These are phyloP conservation scores for Melitaea athalia DNA, from an alignment of 2,888 invertebrate species.

Conservation along the genomic window DNA sequence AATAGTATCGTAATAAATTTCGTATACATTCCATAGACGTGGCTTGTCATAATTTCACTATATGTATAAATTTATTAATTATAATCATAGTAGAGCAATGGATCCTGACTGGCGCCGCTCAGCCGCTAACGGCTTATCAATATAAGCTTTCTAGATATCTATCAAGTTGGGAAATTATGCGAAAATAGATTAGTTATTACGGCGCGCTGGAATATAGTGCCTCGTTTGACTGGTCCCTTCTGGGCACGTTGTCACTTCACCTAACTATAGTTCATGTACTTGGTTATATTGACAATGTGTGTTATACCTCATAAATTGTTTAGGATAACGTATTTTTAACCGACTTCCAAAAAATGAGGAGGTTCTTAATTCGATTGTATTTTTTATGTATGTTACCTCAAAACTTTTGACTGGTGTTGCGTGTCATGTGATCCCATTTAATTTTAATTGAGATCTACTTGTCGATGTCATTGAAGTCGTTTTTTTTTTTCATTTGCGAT, in stretches of 20 bases:
- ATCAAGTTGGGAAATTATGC: conserved; percentile 35
- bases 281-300: not conserved
- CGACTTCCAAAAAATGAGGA: too few relatives aligned
- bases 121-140: conserved; percentile 25
- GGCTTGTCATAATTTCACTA: not conserved
- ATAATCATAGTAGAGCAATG: not conserved
- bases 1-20: not conserved
- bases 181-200: conserved; percentile 28
- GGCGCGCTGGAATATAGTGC: not conserved
- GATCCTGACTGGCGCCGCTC: conserved; percentile 24
- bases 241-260: not conserved
- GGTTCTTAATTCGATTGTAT: too few relatives aligned
- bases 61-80: not conserved
- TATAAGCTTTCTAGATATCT: conserved; percentile 35
- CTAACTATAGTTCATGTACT: too few relatives aligned
- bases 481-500: too few relatives aligned
- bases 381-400: too few relatives aligned
- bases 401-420: not conserved
- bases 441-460: too few relatives aligned
- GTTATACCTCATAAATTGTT: too few relatives aligned
- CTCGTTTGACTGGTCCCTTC: not conserved
- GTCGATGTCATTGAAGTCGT: too few relatives aligned
- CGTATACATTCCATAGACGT: not conserved
- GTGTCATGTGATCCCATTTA: not conserved
- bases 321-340: too few relatives aligned